Evolutionary conservation across 2,888 invertebrate species (phyloP).

Genomic region (Pycnomerus fuliginosus): DNA sequence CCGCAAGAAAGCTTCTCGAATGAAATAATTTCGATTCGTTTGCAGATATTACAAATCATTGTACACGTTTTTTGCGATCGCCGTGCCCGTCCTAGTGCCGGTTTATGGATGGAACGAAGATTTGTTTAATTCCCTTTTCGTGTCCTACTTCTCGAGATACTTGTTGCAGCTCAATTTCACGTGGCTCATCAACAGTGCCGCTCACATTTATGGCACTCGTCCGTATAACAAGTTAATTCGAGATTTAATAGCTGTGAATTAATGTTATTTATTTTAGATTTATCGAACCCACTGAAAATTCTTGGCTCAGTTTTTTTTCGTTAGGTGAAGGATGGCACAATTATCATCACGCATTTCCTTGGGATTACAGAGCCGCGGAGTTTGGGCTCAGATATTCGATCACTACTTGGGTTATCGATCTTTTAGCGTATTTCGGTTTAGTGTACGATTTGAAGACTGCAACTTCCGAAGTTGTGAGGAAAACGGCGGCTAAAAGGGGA

Average conservation of each 20-base stretch:
- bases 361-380: slow-evolving; percentile 62
- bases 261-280: too few species aligned
- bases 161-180: slow-evolving; percentile 68
- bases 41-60: slow-evolving; percentile 65
- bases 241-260: too few species aligned
- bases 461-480: slow-evolving; percentile 53
- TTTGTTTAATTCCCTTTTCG: slow-evolving; percentile 59
- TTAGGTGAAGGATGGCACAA: slow-evolving; percentile 75
- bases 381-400: slow-evolving; percentile 59
- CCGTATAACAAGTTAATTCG: slow-evolving; percentile 68
- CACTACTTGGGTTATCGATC: slow-evolving; percentile 64
- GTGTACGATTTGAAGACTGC: slow-evolving; percentile 64
- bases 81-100: slow-evolving; percentile 66
- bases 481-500: slow-evolving; percentile 62
- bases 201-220: slow-evolving; percentile 75
- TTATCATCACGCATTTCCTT: slow-evolving; percentile 76
- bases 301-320: slow-evolving; percentile 62
- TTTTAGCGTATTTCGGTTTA: slow-evolving; percentile 59
- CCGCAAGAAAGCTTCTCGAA: too few species aligned
- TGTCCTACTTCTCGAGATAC: slow-evolving; percentile 64
- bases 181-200: slow-evolving; percentile 81
- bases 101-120: slow-evolving; percentile 69
- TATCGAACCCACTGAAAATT: too few species aligned
- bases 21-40: slow-evolving; percentile 1
- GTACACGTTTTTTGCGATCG: slow-evolving; percentile 60